Evolutionary conservation across 2,113 vertebrate genomes (phyloP).

Genomic region (Rhombomys opimus): DNA sequence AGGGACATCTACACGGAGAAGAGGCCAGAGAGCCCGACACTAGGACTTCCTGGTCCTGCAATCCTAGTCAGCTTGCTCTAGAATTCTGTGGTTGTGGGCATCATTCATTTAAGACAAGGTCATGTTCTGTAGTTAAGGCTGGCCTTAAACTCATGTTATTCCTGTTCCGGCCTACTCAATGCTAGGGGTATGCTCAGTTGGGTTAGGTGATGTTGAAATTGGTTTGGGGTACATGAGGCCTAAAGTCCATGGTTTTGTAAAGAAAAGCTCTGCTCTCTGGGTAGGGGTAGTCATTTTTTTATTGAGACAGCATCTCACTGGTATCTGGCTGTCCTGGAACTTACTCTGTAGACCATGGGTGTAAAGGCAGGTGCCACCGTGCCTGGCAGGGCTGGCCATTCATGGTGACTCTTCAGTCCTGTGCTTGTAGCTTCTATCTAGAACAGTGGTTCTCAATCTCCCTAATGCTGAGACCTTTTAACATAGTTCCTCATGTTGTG

Average conservation of each 20-base stretch:
- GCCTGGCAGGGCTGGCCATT: not conserved
- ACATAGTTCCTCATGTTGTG: not conserved
- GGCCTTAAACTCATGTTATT: not conserved
- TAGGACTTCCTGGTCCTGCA: not conserved
- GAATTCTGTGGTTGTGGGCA: not conserved
- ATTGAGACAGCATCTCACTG: not conserved
- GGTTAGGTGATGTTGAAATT: not conserved
- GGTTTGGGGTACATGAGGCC: not conserved
- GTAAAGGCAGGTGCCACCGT: not conserved
- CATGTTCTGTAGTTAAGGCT: not conserved
- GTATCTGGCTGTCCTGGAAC: not conserved
- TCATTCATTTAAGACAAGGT: not conserved
- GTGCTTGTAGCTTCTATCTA: not conserved
- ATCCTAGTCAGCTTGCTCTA: not conserved
- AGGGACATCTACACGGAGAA: not conserved
- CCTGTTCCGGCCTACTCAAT: not conserved
- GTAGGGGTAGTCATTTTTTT: not conserved
- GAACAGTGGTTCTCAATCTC: not conserved
- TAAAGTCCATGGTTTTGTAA: slow-evolving; percentile 14
- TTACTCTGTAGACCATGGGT: not conserved
- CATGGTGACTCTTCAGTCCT: not conserved
- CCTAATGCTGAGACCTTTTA: not conserved
- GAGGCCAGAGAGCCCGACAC: not conserved
- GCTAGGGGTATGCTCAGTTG: not conserved
- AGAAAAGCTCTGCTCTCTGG: slow-evolving; percentile 9